Evolutionary conservation across 2,888 invertebrate genomes (phyloP), one percentile per base, ranked within the genome.

Genomic region (Parelbella ahira): DNA sequence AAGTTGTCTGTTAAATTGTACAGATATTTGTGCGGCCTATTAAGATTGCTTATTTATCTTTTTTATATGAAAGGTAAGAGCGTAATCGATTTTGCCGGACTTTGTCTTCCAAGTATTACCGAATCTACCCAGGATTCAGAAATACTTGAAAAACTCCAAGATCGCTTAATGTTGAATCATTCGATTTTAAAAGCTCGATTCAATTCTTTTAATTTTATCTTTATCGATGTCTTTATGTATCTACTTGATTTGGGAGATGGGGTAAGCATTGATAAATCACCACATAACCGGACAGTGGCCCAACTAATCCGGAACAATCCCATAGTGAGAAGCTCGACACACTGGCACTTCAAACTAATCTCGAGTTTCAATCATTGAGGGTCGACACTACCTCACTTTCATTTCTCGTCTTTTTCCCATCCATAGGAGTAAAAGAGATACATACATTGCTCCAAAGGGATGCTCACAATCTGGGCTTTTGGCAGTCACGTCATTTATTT

Each of bases 391-490:
- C 12, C 12, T 11, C 12, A 1, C 12, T 19, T 37, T 10, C 20
- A 25, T n/a, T 13, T 38, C 10, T 25, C 18, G 23, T 10, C 12
- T 18, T 13, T 7, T 30, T 15, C 8, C 30, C 25, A 7, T 38
- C 13, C 37, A 1, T 9, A n/a, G 1, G 8, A 27, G 9, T 34
- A 10, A 18, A 11, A 30, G 34, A 38, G 42, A 37, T 21, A 32
- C 25, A 39, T 15, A 19, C 20, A 39, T 39, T 32, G 15, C 30
- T 42, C 28, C 11, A 18, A 23, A 38, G 27, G 34, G 36, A 47
- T 42, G 33, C 34, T 37, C 47, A 37, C 38, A 49, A 49, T 49
- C 44, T 42, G 44, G 30, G 20, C 28, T 38, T 25, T 36, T 24
- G 42, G 24, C 32, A 42, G 45, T 42, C 27, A 29, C 29, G 38